These are phyloP conservation scores for Plebejus argus DNA, from an alignment of 2,888 invertebrate species.

Conservation along the genomic window DNA sequence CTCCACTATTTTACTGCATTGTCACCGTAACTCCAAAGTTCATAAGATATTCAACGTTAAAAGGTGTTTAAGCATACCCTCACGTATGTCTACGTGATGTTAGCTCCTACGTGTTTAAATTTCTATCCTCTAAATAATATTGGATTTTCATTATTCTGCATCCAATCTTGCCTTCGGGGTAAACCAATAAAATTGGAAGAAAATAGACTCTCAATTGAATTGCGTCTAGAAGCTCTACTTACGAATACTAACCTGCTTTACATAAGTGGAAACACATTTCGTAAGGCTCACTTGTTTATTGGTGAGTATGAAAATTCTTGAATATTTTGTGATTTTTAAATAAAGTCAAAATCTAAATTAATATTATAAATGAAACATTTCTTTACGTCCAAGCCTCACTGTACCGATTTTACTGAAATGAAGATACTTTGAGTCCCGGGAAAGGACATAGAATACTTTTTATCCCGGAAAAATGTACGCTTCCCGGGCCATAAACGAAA, in stretches of 20 bases:
- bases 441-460: too few species aligned
- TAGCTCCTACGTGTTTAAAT: conserved; percentile 55
- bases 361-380: too few species aligned
- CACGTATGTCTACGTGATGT: conserved; percentile 73
- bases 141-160: conserved; percentile 32
- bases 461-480: too few species aligned
- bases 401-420: too few species aligned
- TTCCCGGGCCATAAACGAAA: too few species aligned
- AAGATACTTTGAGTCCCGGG: too few species aligned
- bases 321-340: too few species aligned
- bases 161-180: conserved; percentile 12
- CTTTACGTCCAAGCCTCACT: too few species aligned
- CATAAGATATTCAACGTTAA: conserved; percentile 36
- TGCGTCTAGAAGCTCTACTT: background rate
- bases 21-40: background rate
- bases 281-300: background rate
- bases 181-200: conserved; percentile 21
- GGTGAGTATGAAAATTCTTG: background rate
- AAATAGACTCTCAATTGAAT: conserved; percentile 7
- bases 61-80: conserved; percentile 63
- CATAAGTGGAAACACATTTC: background rate
- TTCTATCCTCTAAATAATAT: conserved; percentile 41
- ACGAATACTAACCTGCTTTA: background rate
- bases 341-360: too few species aligned
- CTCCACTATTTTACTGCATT: background rate